These are phyloP conservation scores for Gymnogyps californianus DNA, from an alignment of 2,113 vertebrate genomes.

Conservation along the genomic window DNA sequence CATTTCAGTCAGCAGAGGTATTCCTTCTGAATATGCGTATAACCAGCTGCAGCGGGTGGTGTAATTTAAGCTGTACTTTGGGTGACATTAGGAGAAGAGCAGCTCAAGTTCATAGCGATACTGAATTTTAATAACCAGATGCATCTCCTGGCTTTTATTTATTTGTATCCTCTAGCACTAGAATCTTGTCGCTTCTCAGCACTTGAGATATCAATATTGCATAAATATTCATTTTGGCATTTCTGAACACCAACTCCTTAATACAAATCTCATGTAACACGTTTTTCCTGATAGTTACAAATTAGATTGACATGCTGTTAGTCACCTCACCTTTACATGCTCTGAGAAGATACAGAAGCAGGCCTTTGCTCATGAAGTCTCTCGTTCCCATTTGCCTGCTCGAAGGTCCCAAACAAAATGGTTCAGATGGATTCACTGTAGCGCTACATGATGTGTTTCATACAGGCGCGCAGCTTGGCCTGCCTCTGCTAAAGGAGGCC, in stretches of 20 bases:
- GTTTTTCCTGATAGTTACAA: neutral
- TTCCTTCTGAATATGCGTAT: neutral
- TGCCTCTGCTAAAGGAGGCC: neutral
- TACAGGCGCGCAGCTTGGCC: too few species aligned
- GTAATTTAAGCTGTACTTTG: neutral
- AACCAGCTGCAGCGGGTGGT: neutral
- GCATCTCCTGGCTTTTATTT: conserved; percentile 1
- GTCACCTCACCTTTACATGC: neutral
- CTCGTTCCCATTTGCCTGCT: neutral
- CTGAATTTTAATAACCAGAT: conserved; percentile 13
- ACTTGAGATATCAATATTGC: neutral
- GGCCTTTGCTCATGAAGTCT: neutral
- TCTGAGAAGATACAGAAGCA: neutral
- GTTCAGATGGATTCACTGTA: neutral
- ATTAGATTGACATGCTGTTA: neutral
- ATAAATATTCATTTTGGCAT: conserved; percentile 10
- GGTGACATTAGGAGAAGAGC: neutral
- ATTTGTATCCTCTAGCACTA: neutral
- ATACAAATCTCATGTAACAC: neutral
- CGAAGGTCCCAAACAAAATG: fast-evolving
- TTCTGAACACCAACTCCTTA: neutral
- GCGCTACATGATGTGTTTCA: neutral
- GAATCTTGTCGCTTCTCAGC: fast-evolving
- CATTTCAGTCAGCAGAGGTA: neutral
- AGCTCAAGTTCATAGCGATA: neutral